Evolutionary conservation across 2,113 vertebrate genomes (phyloP).

Genomic region (Psittacula cyanocephala): DNA sequence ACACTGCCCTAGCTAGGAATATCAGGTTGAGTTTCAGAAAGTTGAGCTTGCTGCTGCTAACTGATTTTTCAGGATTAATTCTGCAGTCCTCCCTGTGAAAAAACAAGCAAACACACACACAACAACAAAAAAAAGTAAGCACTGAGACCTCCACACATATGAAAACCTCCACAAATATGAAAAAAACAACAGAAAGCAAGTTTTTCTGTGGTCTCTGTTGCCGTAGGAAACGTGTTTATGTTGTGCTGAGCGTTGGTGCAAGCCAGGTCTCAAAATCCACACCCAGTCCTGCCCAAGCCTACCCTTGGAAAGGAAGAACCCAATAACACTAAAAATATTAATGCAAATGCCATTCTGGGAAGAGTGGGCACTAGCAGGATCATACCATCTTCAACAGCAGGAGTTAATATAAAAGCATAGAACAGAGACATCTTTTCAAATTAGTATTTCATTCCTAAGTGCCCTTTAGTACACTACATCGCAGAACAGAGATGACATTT

Average conservation of each 20-base stretch:
- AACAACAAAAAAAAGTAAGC: neutral
- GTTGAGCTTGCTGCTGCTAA: neutral
- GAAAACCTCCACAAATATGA: neutral
- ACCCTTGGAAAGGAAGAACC: neutral
- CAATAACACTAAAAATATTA: neutral
- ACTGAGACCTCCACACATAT: neutral
- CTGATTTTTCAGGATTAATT: neutral
- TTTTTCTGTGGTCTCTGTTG: neutral
- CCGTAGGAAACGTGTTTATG: neutral
- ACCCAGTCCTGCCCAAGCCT: fast-evolving
- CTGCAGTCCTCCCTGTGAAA: neutral
- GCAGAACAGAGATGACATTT: constrained; percentile 26
- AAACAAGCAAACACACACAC: neutral
- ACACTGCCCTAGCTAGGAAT: neutral
- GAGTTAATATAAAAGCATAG: neutral
- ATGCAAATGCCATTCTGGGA: neutral
- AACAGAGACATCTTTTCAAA: neutral
- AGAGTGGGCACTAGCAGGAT: neutral
- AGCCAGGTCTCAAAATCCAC: neutral
- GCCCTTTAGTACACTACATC: neutral
- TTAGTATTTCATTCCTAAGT: constrained; percentile 1
- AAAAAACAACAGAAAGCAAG: neutral
- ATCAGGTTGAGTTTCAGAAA: neutral
- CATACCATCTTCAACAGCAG: neutral
- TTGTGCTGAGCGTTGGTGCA: neutral